Conservation (phyloP, 2,888 invertebrate genomes). For the Hesperia comma region DNA sequence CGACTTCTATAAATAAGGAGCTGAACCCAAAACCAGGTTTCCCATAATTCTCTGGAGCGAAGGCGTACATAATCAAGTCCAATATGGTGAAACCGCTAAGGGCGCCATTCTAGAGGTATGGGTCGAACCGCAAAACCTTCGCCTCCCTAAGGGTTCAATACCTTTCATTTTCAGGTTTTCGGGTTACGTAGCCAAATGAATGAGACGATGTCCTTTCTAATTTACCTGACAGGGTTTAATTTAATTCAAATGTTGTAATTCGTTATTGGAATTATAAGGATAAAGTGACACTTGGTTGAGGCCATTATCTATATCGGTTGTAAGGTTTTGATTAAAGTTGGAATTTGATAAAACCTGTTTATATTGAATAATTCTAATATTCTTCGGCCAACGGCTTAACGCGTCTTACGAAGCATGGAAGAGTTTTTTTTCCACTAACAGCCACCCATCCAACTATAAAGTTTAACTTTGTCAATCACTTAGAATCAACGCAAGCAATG, state of each 20-base stretch:
- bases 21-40: neutral
- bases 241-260: neutral
- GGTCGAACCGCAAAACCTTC: conserved; percentile 29
- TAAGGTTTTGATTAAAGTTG: too few species aligned
- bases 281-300: too few species aligned
- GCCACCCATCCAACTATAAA: too few species aligned
- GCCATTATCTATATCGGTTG: too few species aligned
- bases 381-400: too few species aligned
- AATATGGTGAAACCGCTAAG: conserved; percentile 20
- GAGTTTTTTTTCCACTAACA: too few species aligned
- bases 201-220: conserved; percentile 3
- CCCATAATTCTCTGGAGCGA: conserved; percentile 7
- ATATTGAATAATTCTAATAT: too few species aligned
- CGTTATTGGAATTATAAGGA: neutral
- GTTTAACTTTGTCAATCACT: too few species aligned
- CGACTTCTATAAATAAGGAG: neutral
- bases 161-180: conserved; percentile 11
- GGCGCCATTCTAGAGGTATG: conserved; percentile 17
- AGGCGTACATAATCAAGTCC: conserved; percentile 17
- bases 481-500: too few species aligned
- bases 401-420: too few species aligned
- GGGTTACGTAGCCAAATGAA: neutral
- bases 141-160: conserved; percentile 18
- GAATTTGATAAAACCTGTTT: too few species aligned
- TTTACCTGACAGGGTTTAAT: conserved; percentile 1